Base-by-base conservation (phyloP, 2,113 vertebrate species). In the Calonectris borealis region DNA sequence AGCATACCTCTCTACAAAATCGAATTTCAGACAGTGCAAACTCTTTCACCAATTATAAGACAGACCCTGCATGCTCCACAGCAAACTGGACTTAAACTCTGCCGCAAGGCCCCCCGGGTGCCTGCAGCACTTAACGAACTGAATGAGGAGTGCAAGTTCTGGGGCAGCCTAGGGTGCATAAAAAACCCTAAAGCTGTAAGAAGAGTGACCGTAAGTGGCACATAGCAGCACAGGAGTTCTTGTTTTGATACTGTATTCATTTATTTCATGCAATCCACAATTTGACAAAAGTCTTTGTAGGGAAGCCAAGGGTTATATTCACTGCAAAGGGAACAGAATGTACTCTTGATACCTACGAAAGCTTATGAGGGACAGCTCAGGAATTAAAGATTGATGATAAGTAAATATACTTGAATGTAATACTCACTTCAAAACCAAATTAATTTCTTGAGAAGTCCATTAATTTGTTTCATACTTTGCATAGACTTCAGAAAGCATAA, bases 131-230 rank as follows among this genome's bases (percentile, higher is more conserved):
- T 34, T 36, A n/a, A 52, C 2, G 3, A 77, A 82, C n/a, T 15
- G 12, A 40, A 9, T 20, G n/a, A 69, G 10, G 31, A 11, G 1
- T 21, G 16, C 22, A 86, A 70, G 16, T 31, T 70, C 36, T 64
- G 34, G 13, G 62, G 34, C 25, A 75, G 36, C 24, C 32, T 36
- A 32, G 7, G 29, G 18, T 4, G 4, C 62, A 62, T 40, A 49
- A 71, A 62, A 0, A 7, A 2, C 9, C 29, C 29, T 9, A 46
- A 62, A 78, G n/a, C 21, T 78, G 2, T 16, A 46, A 0, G 1
- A 77, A 78, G 44, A 82, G 68, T 12, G 38, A 66, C 29, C 10
- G 1, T 52, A 34, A 66, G 12, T 9, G 13, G 11, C 44, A 94
- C 12, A 21, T 8, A 46, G 57, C 13, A 62, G 42, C 65, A 78